These are phyloP conservation scores for Excalfactoria chinensis DNA, from an alignment of 2,113 vertebrate genomes.

Conservation along the genomic window DNA sequence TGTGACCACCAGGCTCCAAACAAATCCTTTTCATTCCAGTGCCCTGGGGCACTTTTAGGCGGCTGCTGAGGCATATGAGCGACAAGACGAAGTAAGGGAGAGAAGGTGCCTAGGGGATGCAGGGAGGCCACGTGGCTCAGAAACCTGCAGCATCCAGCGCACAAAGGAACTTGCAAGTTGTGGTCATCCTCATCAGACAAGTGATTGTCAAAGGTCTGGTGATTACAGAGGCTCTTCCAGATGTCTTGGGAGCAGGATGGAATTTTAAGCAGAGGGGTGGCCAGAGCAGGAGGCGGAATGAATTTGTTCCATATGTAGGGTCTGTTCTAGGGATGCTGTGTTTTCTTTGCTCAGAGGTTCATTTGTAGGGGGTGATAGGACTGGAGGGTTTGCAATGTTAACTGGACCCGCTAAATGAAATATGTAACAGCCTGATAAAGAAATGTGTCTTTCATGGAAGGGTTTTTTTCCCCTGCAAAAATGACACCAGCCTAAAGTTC, in stretches of 20 bases:
- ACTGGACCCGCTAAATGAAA: not conserved
- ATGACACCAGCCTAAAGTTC: not conserved
- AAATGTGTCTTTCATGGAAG: not conserved
- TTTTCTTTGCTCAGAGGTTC: not conserved
- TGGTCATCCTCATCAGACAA: not conserved
- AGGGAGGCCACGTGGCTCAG: not conserved
- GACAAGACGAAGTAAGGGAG: not conserved
- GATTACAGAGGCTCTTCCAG: not conserved
- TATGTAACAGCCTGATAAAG: not conserved
- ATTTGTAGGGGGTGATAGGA: not conserved
- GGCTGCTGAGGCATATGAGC: not conserved
- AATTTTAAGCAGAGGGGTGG: not conserved
- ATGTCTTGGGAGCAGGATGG: accelerated
- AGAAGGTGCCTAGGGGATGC: not conserved
- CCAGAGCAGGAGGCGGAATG: not conserved
- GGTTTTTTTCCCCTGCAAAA: not conserved
- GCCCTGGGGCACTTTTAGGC: not conserved
- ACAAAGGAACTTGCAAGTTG: not conserved
- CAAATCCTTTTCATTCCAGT: not conserved
- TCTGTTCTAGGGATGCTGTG: not conserved
- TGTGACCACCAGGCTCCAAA: not conserved
- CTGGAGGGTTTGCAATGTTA: not conserved
- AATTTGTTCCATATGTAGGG: not conserved
- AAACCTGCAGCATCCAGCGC: not conserved
- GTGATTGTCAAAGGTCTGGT: not conserved